These are phyloP conservation scores for Boloria selene DNA, from an alignment of 2,888 invertebrate species.

Conservation along the genomic window DNA sequence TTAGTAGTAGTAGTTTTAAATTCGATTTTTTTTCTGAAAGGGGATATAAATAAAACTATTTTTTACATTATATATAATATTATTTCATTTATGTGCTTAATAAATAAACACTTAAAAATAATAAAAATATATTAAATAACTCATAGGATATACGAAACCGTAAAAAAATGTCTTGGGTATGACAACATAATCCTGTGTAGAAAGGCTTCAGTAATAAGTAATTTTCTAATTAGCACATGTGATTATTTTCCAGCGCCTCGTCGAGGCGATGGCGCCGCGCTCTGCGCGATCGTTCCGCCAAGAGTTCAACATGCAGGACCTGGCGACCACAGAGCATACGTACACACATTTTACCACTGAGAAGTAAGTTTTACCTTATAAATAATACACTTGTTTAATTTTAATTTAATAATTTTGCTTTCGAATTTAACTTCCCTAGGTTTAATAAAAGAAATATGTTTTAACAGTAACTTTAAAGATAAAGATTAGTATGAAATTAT, in stretches of 20 bases:
- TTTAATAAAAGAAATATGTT: too few species aligned
- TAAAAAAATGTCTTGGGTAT: too few species aligned
- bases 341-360: slow-evolving; percentile 84
- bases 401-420: background rate
- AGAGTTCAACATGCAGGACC: slow-evolving; percentile 89
- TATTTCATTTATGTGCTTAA: too few species aligned
- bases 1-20: too few species aligned
- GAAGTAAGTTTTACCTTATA: slow-evolving; percentile 79
- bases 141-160: too few species aligned
- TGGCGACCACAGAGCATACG: slow-evolving; percentile 85
- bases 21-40: too few species aligned
- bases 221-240: slow-evolving; percentile 26
- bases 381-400: background rate
- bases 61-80: too few species aligned
- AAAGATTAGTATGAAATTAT: background rate
- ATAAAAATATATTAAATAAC: too few species aligned
- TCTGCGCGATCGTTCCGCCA: slow-evolving; percentile 90
- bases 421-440: background rate
- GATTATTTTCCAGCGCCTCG: slow-evolving; percentile 82
- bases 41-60: too few species aligned
- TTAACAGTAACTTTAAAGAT: too few species aligned
- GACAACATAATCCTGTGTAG: too few species aligned
- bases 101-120: too few species aligned
- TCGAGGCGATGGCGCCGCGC: slow-evolving; percentile 86
- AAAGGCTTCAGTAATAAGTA: background rate